Conservation (phyloP, 1,140 invertebrate species). For the Drosophila truncata region DNA sequence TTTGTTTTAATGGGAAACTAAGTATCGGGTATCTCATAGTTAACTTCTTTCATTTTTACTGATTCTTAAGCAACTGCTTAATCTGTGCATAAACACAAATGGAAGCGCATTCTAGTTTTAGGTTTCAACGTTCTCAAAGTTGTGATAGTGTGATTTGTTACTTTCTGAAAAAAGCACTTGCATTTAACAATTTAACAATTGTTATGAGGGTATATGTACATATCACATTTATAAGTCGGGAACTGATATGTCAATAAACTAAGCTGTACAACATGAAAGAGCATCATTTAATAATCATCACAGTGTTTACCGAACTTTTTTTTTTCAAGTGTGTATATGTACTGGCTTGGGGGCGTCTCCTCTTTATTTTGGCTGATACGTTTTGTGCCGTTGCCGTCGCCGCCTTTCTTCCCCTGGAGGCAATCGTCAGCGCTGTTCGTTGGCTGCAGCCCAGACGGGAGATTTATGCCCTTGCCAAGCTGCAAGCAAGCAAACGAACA, state of each 20-base stretch:
- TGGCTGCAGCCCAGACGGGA: conserved; percentile 43
- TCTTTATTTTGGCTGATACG: conserved; percentile 68
- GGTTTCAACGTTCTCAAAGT: too few species aligned
- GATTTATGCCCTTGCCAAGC: conserved; percentile 80
- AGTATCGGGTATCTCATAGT: too few species aligned
- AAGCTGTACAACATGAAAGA: not conserved
- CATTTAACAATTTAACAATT: not conserved
- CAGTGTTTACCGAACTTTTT: not conserved
- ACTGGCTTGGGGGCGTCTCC: conserved; percentile 17
- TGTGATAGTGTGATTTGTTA: too few species aligned
- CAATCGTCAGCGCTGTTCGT: conserved; percentile 64
- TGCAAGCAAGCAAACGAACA: conserved; percentile 79
- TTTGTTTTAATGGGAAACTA: too few species aligned
- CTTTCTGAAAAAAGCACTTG: too few species aligned
- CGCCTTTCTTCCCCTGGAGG: conserved; percentile 30
- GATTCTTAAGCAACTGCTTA: too few species aligned
- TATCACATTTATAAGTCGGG: not conserved
- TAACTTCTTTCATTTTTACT: too few species aligned
- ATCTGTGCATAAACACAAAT: too few species aligned
- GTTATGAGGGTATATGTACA: not conserved
- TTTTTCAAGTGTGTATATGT: conserved; percentile 11
- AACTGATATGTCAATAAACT: not conserved
- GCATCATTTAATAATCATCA: not conserved
- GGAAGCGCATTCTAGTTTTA: too few species aligned
- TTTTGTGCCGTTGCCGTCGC: conserved; percentile 36